Evolutionary conservation across 2,888 invertebrate species (phyloP).

Genomic region (Noctua janthina): DNA sequence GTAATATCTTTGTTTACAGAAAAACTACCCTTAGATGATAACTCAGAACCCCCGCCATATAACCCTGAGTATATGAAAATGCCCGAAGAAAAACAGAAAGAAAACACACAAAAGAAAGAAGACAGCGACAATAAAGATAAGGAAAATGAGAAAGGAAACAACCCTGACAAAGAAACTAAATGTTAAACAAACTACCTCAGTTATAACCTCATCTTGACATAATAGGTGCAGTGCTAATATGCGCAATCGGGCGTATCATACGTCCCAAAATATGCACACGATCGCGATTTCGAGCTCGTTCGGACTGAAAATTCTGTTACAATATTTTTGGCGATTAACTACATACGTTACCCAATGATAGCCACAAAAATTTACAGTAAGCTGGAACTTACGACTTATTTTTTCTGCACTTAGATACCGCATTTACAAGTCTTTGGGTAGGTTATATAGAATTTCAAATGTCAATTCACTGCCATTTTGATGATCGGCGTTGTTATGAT

Average conservation of each 20-base stretch:
- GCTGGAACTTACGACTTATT: neutral
- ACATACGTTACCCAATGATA: neutral
- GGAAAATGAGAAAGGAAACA: neutral
- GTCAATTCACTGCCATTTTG: neutral
- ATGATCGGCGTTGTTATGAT: neutral
- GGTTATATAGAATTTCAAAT: neutral
- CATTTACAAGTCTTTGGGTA: neutral
- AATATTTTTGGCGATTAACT: neutral
- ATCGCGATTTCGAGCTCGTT: neutral
- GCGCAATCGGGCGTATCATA: neutral
- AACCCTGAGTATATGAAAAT: slow-evolving; percentile 61
- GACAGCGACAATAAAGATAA: neutral
- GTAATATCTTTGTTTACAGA: slow-evolving; percentile 38
- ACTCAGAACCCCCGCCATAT: slow-evolving; percentile 52
- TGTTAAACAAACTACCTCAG: slow-evolving; percentile 19
- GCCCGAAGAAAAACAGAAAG: neutral
- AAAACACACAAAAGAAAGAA: neutral
- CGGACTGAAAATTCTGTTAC: neutral
- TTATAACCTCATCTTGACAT: neutral
- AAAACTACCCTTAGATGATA: slow-evolving; percentile 8
- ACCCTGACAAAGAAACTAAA: slow-evolving; percentile 33
- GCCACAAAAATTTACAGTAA: neutral
- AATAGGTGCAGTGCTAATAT: slow-evolving; percentile 27
- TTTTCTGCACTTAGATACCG: neutral
- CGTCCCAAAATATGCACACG: neutral